These are phyloP conservation scores for Gorsachius magnificus DNA, from an alignment of 2,797 vertebrate genomes.

Conservation along the genomic window DNA sequence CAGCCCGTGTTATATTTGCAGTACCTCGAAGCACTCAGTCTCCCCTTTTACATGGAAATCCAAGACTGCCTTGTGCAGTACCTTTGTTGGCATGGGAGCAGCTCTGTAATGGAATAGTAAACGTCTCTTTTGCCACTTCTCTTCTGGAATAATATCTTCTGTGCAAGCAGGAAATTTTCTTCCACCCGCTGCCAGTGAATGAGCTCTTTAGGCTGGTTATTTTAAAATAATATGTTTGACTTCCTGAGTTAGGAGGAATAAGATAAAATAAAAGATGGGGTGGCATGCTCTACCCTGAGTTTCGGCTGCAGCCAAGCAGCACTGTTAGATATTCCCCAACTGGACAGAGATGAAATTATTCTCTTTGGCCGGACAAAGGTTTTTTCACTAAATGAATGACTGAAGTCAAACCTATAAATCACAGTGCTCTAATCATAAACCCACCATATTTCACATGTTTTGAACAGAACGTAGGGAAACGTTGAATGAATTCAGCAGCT, in stretches of 20 bases:
- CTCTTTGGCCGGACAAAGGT: constrained; percentile 5
- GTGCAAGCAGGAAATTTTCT: neutral
- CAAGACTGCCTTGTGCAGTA: neutral
- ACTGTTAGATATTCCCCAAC: neutral
- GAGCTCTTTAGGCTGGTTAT: neutral
- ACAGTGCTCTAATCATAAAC: constrained; percentile 46
- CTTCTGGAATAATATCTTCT: neutral
- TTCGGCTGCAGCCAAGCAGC: neutral
- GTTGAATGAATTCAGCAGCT: constrained; percentile 13
- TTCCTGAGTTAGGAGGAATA: neutral
- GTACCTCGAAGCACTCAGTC: neutral
- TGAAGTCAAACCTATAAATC: constrained; percentile 18
- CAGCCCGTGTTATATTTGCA: neutral
- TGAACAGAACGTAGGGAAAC: constrained; percentile 11
- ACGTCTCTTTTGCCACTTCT: neutral
- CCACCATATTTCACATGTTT: constrained; percentile 30
- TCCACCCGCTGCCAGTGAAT: neutral
- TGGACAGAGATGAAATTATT: constrained; percentile 20
- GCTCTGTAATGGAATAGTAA: neutral
- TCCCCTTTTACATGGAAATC: neutral
- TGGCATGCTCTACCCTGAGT: fast-evolving
- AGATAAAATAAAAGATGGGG: constrained; percentile 14
- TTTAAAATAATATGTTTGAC: constrained; percentile 36
- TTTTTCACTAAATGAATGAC: constrained; percentile 14
- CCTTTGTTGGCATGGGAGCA: fast-evolving